A percentile compares a stretch with the other conserved stretches of the same genome.
These are phyloP conservation scores for Maniola jurtina DNA, from an alignment of 1,140 invertebrate species.

Conservation along the genomic window DNA sequence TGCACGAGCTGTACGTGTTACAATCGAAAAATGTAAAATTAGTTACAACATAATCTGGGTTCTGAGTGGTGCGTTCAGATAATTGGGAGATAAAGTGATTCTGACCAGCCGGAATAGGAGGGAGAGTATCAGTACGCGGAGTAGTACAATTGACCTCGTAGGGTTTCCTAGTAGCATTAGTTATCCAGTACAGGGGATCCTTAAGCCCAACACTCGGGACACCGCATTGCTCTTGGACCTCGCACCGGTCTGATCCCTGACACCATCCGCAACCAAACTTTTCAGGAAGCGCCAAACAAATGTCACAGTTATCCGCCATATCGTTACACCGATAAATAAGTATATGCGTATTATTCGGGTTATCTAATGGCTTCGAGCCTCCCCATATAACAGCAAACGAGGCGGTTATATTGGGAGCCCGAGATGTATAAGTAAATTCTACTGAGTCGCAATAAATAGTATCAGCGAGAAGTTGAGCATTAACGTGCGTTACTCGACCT, in stretches of 20 bases:
- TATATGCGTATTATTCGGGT: slow-evolving; percentile 96
- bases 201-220: slow-evolving; percentile 92
- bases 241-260: slow-evolving; percentile 92
- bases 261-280: slow-evolving; percentile 98
- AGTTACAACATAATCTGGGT: slow-evolving; percentile 96
- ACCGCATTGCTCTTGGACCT: slow-evolving; percentile 93
- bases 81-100: slow-evolving; percentile 98
- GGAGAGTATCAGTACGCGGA: slow-evolving; percentile 93
- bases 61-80: slow-evolving; percentile 93
- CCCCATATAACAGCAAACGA: slow-evolving; percentile 98
- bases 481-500: slow-evolving; percentile 93
- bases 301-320: slow-evolving; percentile 97
- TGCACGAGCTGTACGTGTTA: slow-evolving; percentile 96
- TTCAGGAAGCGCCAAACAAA: slow-evolving; percentile 93
- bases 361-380: slow-evolving; percentile 95
- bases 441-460: slow-evolving; percentile 96
- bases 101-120: slow-evolving; percentile 92
- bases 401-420: slow-evolving; percentile 93
- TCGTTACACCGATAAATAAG: slow-evolving; percentile 91
- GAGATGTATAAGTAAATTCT: slow-evolving; percentile 94
- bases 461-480: slow-evolving; percentile 93
- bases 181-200: no score
- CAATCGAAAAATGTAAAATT: slow-evolving; percentile 99
- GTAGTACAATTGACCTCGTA: slow-evolving; percentile 96
- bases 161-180: slow-evolving; percentile 92